These are phyloP conservation scores for Euzetes globulus DNA, from an alignment of 2,888 invertebrate genomes.

Conservation along the genomic window DNA sequence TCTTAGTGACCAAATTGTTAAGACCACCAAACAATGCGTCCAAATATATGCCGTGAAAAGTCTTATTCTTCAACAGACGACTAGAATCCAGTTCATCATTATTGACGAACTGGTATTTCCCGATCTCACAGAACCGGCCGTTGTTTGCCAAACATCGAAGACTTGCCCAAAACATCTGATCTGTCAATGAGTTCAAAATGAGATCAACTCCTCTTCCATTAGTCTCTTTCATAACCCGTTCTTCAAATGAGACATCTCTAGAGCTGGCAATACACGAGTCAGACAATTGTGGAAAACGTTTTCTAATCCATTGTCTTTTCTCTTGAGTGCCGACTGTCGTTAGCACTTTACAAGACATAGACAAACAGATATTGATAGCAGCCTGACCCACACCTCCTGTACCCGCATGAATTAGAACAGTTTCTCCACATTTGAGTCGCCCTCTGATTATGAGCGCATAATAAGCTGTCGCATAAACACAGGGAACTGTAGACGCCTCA, in stretches of 20 bases:
- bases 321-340: constrained; percentile 50
- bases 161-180: constrained; percentile 86
- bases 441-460: constrained; percentile 52
- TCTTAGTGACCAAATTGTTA: neutral
- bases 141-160: constrained; percentile 82
- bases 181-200: constrained; percentile 90
- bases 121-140: constrained; percentile 58
- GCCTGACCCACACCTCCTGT: constrained; percentile 45
- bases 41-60: constrained; percentile 53
- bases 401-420: constrained; percentile 46
- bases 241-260: constrained; percentile 50
- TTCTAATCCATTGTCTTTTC: constrained; percentile 48
- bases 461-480: constrained; percentile 50
- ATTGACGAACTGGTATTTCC: constrained; percentile 46
- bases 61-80: constrained; percentile 51
- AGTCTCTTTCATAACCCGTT: constrained; percentile 47
- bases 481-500: constrained; percentile 50
- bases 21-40: constrained; percentile 51
- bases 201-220: constrained; percentile 64
- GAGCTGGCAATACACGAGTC: constrained; percentile 50
- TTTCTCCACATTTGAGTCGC: constrained; percentile 43
- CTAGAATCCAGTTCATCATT: constrained; percentile 48
- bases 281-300: constrained; percentile 49
- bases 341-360: constrained; percentile 48
- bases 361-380: constrained; percentile 45